Conservation (phyloP, 2,113 vertebrate species). For the Hippocampus guttulatus region DNA sequence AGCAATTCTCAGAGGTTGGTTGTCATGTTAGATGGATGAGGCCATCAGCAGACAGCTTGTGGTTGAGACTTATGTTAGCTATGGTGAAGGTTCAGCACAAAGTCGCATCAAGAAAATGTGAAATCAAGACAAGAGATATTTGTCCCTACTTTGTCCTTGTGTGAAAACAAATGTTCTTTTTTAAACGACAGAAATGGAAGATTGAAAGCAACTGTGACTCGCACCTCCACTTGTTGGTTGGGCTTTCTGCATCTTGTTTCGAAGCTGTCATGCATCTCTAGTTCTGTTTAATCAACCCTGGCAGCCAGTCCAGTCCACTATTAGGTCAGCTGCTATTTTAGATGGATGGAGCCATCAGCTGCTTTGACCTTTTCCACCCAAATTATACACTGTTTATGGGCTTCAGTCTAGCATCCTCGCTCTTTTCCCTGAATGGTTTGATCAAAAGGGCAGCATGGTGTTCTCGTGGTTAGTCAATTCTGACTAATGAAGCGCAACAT, state of each 20-base stretch:
- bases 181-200: not conserved
- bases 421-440: not conserved
- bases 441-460: not conserved
- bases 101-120: constrained; percentile 12
- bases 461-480: not conserved
- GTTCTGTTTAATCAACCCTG: constrained; percentile 26
- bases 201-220: not conserved
- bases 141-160: not conserved
- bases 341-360: constrained; percentile 67
- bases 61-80: constrained; percentile 9
- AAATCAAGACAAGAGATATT: not conserved
- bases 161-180: not conserved
- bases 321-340: constrained; percentile 34
- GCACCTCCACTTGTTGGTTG: not conserved
- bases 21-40: constrained; percentile 52
- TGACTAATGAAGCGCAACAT: not conserved
- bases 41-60: constrained; percentile 36
- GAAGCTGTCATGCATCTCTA: constrained; percentile 15
- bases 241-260: constrained; percentile 6
- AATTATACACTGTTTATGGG: constrained; percentile 42
- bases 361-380: constrained; percentile 60
- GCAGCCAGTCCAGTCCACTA: constrained; percentile 41
- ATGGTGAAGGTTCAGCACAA: constrained; percentile 21
- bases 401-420: constrained; percentile 18
- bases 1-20: constrained; percentile 36